These are phyloP conservation scores for Crypturellus undulatus DNA, from an alignment of 2,113 vertebrate species.

Conservation along the genomic window DNA sequence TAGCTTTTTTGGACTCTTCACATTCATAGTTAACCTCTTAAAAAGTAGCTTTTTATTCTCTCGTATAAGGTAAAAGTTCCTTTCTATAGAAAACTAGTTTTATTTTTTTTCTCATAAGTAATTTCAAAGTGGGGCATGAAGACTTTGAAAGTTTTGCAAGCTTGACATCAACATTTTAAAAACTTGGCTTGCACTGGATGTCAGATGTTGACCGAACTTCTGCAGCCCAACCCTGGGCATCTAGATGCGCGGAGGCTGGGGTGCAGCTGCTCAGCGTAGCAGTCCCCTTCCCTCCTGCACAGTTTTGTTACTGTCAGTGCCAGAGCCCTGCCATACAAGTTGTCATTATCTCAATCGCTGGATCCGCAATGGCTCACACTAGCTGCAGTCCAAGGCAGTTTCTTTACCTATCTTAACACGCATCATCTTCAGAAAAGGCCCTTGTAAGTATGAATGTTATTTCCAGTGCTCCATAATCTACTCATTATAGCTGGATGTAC, in stretches of 20 bases:
- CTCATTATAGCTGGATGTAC: neutral
- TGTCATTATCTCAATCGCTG: neutral
- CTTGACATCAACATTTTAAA: neutral
- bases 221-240: neutral
- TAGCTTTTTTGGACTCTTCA: neutral
- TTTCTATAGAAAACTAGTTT: neutral
- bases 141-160: conserved; percentile 11
- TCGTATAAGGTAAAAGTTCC: neutral
- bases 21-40: neutral
- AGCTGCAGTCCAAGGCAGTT: neutral
- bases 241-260: neutral
- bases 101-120: neutral
- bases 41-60: neutral
- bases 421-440: neutral
- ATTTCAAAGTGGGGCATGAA: neutral
- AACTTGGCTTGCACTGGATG: neutral
- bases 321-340: neutral
- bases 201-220: neutral
- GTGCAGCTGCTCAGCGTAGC: neutral
- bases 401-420: neutral
- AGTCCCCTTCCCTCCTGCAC: neutral
- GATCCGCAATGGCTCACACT: accelerated
- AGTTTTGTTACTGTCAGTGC: neutral
- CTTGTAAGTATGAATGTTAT: neutral
- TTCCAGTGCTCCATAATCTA: neutral